These are phyloP conservation scores for Episyrphus balteatus DNA, from an alignment of 1,140 invertebrate genomes.

Conservation along the genomic window DNA sequence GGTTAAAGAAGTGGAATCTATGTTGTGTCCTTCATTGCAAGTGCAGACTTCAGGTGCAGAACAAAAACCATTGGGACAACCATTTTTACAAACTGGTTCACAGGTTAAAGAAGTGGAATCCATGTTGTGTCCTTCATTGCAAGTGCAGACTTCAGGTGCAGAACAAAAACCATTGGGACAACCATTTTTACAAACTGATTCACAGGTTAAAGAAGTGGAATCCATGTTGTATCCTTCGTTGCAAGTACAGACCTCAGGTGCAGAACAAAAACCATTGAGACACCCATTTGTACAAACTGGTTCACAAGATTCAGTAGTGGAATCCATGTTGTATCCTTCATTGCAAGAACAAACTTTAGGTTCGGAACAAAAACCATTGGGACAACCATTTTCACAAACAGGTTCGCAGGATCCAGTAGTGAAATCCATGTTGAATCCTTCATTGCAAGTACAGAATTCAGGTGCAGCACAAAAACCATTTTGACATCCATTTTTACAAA, in stretches of 20 bases:
- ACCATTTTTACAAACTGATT: slow-evolving; percentile 39
- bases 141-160: slow-evolving; percentile 47
- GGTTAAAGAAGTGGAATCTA: too few species aligned
- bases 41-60: too few species aligned
- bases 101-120: too few species aligned
- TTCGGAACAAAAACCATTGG: slow-evolving; percentile 34
- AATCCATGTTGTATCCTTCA: slow-evolving; percentile 17
- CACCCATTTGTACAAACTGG: slow-evolving; percentile 26
- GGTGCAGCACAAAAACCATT: slow-evolving; percentile 36
- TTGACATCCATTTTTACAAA: slow-evolving; percentile 20
- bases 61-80: too few species aligned
- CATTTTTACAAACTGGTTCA: too few species aligned
- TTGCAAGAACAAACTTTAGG: slow-evolving; percentile 38
- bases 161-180: slow-evolving; percentile 47
- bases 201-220: slow-evolving; percentile 33
- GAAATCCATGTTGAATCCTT: slow-evolving; percentile 15
- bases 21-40: too few species aligned
- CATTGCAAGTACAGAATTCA: slow-evolving; percentile 34
- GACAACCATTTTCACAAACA: slow-evolving; percentile 23
- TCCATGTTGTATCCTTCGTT: slow-evolving; percentile 18
- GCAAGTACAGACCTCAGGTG: slow-evolving; percentile 24
- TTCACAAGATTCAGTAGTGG: slow-evolving; percentile 18
- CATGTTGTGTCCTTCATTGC: slow-evolving; percentile 37
- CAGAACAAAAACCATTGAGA: slow-evolving; percentile 25
- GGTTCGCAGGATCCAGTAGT: slow-evolving; percentile 29